These are phyloP conservation scores for Pectinophora gossypiella DNA, from an alignment of 1,140 invertebrate genomes.

Conservation along the genomic window DNA sequence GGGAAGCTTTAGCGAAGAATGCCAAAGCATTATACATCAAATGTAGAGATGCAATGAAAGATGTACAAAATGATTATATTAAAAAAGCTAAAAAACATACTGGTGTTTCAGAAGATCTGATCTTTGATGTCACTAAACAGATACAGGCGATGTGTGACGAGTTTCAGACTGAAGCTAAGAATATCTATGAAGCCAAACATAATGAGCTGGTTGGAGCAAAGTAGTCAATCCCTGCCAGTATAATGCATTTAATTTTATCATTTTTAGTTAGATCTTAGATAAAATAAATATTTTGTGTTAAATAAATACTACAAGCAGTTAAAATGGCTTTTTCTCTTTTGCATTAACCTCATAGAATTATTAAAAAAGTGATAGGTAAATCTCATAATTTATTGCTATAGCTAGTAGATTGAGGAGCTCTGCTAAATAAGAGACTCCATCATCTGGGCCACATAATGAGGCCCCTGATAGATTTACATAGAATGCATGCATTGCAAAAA, in stretches of 20 bases:
- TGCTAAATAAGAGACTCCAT: too few relatives aligned
- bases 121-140: slow-evolving; percentile 80
- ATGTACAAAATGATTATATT: slow-evolving; percentile 84
- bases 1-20: slow-evolving; percentile 90
- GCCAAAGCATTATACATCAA: slow-evolving; percentile 89
- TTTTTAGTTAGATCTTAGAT: neutral
- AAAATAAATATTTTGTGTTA: neutral
- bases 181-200: slow-evolving; percentile 81
- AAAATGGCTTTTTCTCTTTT: too few relatives aligned
- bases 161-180: slow-evolving; percentile 81
- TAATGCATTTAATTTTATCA: slow-evolving; percentile 1
- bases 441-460: too few relatives aligned
- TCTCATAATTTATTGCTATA: too few relatives aligned
- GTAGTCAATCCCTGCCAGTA: neutral
- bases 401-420: too few relatives aligned
- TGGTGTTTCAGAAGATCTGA: slow-evolving; percentile 80
- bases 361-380: too few relatives aligned
- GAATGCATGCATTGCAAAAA: too few relatives aligned
- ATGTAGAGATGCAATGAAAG: slow-evolving; percentile 86
- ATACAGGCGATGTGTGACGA: slow-evolving; percentile 80
- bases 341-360: too few relatives aligned
- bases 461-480: too few relatives aligned
- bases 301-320: slow-evolving; percentile 2
- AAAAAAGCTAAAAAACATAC: slow-evolving; percentile 82
- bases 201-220: slow-evolving; percentile 82